Percentiles rank a stretch among this genome's conserved stretches.
Evolutionary conservation across 2,888 invertebrate genomes (phyloP).

Genomic region (Thecocarcelia acutangulata): DNA sequence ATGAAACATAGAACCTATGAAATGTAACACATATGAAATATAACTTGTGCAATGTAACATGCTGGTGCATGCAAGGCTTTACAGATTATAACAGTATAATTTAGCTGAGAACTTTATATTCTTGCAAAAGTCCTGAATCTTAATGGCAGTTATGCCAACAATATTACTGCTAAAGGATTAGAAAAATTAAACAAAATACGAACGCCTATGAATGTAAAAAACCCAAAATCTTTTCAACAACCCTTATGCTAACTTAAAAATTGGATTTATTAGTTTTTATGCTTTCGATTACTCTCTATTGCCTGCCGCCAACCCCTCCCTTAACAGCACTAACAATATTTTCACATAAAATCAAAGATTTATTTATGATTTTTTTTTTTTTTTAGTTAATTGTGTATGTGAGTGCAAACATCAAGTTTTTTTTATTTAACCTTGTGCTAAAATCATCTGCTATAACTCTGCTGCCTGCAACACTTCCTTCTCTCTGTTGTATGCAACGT

Average conservation of each 20-base stretch:
- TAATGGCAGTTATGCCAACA: too few relatives aligned
- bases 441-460: conserved; percentile 34
- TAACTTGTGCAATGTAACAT: too few relatives aligned
- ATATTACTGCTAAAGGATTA: too few relatives aligned
- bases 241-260: too few relatives aligned
- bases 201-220: background rate
- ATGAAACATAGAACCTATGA: too few relatives aligned
- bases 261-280: background rate
- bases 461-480: conserved; percentile 7
- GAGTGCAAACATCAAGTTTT: conserved; percentile 22
- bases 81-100: too few relatives aligned
- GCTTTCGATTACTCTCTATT: background rate
- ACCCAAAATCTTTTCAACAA: too few relatives aligned
- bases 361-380: conserved; percentile 9
- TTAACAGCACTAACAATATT: background rate
- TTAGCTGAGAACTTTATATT: too few relatives aligned
- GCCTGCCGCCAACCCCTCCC: background rate
- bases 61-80: too few relatives aligned
- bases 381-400: background rate
- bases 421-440: conserved; percentile 61
- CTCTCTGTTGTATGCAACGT: conserved; percentile 22
- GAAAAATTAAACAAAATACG: too few relatives aligned
- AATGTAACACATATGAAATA: too few relatives aligned
- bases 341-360: conserved; percentile 40
- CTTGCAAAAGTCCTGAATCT: too few relatives aligned